These are phyloP conservation scores for Narcine bancroftii DNA, from an alignment of 2,113 vertebrate species.

Conservation along the genomic window DNA sequence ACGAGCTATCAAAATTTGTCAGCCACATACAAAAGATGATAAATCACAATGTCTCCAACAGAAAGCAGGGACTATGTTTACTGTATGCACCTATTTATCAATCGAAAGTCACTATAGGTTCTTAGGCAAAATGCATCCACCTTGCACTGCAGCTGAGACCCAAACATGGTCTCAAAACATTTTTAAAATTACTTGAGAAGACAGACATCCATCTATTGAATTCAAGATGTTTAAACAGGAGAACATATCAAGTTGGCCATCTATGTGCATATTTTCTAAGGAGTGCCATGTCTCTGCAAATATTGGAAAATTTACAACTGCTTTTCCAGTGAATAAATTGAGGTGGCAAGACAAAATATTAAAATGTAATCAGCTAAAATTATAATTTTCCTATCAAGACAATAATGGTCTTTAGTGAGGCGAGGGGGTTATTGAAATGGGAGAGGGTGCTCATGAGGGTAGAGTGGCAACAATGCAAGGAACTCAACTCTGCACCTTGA, in stretches of 20 bases:
- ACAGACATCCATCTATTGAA: neutral
- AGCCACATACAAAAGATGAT: neutral
- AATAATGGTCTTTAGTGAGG: neutral
- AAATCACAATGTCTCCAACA: neutral
- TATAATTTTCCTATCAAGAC: neutral
- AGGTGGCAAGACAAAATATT: neutral
- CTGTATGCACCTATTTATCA: neutral
- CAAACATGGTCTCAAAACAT: neutral
- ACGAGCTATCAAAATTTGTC: neutral
- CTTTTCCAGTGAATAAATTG: neutral
- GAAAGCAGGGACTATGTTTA: neutral
- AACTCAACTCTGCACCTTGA: neutral
- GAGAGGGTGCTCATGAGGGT: neutral
- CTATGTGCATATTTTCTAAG: neutral
- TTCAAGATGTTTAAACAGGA: neutral
- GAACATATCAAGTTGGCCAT: neutral
- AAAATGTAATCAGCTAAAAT: neutral
- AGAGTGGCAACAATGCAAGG: neutral
- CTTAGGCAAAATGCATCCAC: neutral
- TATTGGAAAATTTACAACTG: neutral
- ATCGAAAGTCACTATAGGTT: neutral
- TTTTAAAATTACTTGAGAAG: neutral
- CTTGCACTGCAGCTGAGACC: neutral
- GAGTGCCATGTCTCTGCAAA: neutral
- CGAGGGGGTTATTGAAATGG: neutral